These are phyloP conservation scores for Coelinius sp. DNA, from an alignment of 2,888 invertebrate species.

Conservation along the genomic window DNA sequence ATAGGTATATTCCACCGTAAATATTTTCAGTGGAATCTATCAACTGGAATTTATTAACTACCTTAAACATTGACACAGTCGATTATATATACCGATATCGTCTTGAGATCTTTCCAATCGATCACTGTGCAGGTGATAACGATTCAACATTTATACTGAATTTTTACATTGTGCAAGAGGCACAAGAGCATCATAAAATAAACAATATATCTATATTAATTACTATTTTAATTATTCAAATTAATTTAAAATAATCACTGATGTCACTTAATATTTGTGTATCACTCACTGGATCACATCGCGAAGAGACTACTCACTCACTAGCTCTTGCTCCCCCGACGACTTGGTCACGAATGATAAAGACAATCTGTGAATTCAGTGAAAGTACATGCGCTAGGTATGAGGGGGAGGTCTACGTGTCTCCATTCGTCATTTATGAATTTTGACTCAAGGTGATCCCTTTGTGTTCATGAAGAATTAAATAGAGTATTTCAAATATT, in stretches of 20 bases:
- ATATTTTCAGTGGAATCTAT: background rate
- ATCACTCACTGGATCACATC: background rate
- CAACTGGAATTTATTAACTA: slow-evolving; percentile 17
- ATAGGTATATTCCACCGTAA: background rate
- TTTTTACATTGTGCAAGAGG: background rate
- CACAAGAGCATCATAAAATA: background rate
- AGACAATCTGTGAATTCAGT: background rate
- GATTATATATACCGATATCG: slow-evolving; percentile 31
- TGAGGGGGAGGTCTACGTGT: background rate
- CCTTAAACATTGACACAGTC: slow-evolving; percentile 24
- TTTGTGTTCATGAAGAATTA: background rate
- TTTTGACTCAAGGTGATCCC: background rate
- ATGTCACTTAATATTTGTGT: background rate
- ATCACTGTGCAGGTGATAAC: slow-evolving; percentile 22
- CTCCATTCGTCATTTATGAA: background rate
- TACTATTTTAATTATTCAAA: background rate
- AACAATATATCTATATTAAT: too few relatives aligned
- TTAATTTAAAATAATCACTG: background rate
- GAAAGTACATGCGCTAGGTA: slow-evolving; percentile 6
- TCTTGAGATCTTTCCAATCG: slow-evolving; percentile 29
- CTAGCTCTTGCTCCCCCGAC: background rate
- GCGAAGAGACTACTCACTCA: background rate
- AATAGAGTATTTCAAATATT: too few relatives aligned
- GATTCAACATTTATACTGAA: background rate
- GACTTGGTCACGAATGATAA: slow-evolving; percentile 1